These are phyloP conservation scores for Mustela nigripes DNA, from an alignment of 2,113 vertebrate species.

Conservation along the genomic window DNA sequence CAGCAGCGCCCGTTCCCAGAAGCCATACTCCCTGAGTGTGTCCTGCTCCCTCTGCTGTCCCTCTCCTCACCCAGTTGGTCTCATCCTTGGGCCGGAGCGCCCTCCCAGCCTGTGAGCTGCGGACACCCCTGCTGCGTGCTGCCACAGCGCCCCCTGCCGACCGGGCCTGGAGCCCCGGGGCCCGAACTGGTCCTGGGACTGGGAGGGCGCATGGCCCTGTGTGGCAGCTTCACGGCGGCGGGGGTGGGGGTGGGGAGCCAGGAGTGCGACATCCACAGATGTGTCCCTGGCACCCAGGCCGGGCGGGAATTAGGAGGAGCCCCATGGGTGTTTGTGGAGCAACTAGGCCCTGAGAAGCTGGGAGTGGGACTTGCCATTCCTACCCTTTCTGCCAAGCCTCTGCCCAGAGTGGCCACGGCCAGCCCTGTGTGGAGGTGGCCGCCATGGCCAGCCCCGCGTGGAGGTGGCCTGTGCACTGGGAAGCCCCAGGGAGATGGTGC, in stretches of 20 bases:
- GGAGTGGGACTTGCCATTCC: not conserved
- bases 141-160: constrained; percentile 46
- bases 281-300: not conserved
- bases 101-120: not conserved
- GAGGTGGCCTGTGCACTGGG: fast-evolving
- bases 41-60: not conserved
- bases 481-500: not conserved
- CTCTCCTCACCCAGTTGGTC: not conserved
- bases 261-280: not conserved
- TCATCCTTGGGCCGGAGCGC: not conserved
- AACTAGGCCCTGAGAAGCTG: not conserved
- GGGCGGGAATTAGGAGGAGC: not conserved
- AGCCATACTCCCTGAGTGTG: not conserved
- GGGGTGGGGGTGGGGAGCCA: no score
- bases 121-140: not conserved
- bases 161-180: fast-evolving
- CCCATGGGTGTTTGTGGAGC: not conserved
- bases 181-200: fast-evolving
- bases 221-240: not conserved
- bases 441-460: not conserved
- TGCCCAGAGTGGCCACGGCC: not conserved
- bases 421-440: fast-evolving
- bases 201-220: no score
- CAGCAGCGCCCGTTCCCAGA: not conserved
- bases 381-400: not conserved